Evolutionary conservation across 2,797 vertebrate species (phyloP).

Genomic region (Hippoglossus hippoglossus): DNA sequence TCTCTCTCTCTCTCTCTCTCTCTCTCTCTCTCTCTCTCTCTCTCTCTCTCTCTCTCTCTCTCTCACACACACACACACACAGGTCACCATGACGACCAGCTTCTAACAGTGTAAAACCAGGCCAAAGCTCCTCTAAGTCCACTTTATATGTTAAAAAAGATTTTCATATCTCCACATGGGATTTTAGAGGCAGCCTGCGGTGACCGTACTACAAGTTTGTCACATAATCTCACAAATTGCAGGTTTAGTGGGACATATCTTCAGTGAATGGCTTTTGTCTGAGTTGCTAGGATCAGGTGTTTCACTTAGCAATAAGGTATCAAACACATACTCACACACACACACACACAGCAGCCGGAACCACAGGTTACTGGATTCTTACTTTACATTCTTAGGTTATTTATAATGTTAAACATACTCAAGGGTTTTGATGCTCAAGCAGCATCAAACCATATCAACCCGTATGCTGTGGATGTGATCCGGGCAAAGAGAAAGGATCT

Average conservation of each 20-base stretch:
- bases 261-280: conserved; percentile 33
- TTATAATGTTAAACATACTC: conserved; percentile 30
- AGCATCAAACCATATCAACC: conserved; percentile 74
- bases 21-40: too few species aligned
- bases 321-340: conserved; percentile 16
- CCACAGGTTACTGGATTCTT: neutral
- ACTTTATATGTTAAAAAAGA: too few species aligned
- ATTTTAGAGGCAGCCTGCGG: too few species aligned
- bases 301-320: conserved; percentile 50
- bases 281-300: conserved; percentile 67
- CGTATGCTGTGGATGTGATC: conserved; percentile 83
- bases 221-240: conserved; percentile 20
- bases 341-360: conserved; percentile 1
- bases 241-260: conserved; percentile 21
- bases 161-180: too few species aligned
- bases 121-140: too few species aligned
- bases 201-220: neutral
- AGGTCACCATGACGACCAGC: too few species aligned
- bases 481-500: conserved; percentile 81
- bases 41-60: too few species aligned
- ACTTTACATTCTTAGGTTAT: neutral
- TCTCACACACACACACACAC: too few species aligned
- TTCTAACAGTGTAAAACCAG: too few species aligned
- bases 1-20: too few species aligned
- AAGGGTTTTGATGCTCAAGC: conserved; percentile 28